Percentiles rank a stretch among this genome's conserved stretches.
These are phyloP conservation scores for Anoplopoma fimbria DNA, from an alignment of 2,113 vertebrate species.

Conservation along the genomic window DNA sequence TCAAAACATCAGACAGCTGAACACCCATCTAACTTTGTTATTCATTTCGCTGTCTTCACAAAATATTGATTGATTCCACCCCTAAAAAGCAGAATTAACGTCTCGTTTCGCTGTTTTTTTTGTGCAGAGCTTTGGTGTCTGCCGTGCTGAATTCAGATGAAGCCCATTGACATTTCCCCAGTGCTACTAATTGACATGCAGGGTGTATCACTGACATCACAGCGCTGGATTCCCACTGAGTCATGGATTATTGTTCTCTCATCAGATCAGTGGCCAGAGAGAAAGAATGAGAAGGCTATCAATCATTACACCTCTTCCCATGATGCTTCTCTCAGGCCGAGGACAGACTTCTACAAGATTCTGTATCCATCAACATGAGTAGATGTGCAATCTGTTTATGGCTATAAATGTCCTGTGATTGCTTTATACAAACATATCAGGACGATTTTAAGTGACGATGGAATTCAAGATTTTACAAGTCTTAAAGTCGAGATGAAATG, in stretches of 20 bases:
- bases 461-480: no score
- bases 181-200: slow-evolving; percentile 34
- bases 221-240: slow-evolving; percentile 29
- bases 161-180: slow-evolving; percentile 17
- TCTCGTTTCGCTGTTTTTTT: neutral
- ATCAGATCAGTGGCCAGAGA: slow-evolving; percentile 33
- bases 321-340: neutral
- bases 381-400: neutral
- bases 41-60: neutral
- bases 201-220: slow-evolving; percentile 49
- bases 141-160: slow-evolving; percentile 26
- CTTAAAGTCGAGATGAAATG: no score
- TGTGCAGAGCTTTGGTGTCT: neutral
- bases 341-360: neutral
- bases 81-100: neutral
- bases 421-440: neutral
- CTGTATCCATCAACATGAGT: neutral
- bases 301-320: slow-evolving; percentile 32
- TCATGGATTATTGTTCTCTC: slow-evolving; percentile 55
- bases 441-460: no score
- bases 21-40: neutral
- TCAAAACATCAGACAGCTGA: neutral
- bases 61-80: neutral
- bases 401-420: neutral
- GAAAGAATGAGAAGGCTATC: slow-evolving; percentile 16